Percentiles rank a stretch among this genome's conserved stretches.
phyloP scores from a whole-genome alignment of 2,113 vertebrate species.

The Ifrita kowaldi region DNA sequence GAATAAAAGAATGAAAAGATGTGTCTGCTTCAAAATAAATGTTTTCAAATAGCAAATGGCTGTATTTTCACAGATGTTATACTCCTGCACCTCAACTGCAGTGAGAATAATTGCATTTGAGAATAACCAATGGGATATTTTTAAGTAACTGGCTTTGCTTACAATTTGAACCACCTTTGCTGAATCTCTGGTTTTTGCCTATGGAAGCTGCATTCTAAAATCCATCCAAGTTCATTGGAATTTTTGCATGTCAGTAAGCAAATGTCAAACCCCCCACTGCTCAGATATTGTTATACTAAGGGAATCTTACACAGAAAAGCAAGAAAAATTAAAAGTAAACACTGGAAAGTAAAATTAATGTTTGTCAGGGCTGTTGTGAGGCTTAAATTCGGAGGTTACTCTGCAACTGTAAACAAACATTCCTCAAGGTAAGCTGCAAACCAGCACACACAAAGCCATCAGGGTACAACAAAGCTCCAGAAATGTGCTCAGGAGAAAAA shows the following conservation, averaged over 20 bases:
- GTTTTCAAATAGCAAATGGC: neutral
- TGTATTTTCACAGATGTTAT: neutral
- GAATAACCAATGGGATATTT: neutral
- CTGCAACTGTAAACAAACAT: neutral
- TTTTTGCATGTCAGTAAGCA: neutral
- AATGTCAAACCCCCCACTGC: neutral
- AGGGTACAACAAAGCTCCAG: neutral
- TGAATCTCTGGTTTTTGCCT: neutral
- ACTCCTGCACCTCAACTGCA: neutral
- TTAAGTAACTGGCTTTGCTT: neutral
- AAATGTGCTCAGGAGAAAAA: neutral
- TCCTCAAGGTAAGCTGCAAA: neutral
- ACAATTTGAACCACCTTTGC: neutral
- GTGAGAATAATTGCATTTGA: neutral
- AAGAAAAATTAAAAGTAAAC: slow-evolving; percentile 16
- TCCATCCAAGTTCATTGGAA: neutral
- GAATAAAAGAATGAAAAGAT: neutral
- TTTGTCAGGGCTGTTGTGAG: neutral
- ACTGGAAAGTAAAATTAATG: neutral
- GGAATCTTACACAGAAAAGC: neutral
- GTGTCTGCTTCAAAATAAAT: neutral
- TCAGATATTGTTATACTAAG: neutral
- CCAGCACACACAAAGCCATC: neutral
- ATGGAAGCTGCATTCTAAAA: neutral
- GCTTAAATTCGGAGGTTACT: neutral